Conservation (phyloP, 2,797 vertebrate species). For the Melanotaenia parkinsoni region DNA sequence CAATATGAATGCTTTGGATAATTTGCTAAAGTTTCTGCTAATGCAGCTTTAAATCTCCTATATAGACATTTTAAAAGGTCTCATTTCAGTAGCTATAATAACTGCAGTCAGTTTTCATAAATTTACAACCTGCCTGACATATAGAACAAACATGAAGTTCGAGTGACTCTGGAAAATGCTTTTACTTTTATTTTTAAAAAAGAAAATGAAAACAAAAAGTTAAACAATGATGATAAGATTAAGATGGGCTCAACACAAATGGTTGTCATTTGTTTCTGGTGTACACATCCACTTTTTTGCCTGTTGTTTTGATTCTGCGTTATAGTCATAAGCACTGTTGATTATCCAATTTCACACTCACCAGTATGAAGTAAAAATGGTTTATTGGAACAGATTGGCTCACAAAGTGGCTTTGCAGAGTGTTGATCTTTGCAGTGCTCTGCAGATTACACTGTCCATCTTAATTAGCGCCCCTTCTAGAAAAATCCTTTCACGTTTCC, state of each 20-base stretch:
- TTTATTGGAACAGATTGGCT: constrained; percentile 49
- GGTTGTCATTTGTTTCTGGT: not conserved
- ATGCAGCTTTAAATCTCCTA: not conserved
- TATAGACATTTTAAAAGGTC: too few species aligned
- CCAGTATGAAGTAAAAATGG: constrained; percentile 5
- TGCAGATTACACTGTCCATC: constrained; percentile 47
- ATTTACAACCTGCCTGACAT: too few species aligned
- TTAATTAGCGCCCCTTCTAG: constrained; percentile 28
- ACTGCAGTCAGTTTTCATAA: not conserved
- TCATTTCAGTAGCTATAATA: not conserved
- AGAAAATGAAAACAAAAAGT: not conserved
- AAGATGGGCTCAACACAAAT: not conserved
- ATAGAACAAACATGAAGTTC: not conserved
- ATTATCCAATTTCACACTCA: constrained; percentile 17
- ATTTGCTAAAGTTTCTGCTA: not conserved
- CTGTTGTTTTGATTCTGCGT: constrained; percentile 13
- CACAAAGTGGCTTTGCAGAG: constrained; percentile 42
- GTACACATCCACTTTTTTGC: not conserved
- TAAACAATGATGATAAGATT: not conserved
- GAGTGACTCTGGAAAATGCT: not conserved
- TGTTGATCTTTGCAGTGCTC: constrained; percentile 39
- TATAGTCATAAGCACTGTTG: constrained; percentile 12
- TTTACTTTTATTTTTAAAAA: not conserved
- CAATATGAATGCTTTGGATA: not conserved
- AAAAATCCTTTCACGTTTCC: not conserved